These are phyloP conservation scores for Acromyrmex echinatior DNA, from an alignment of 1,140 invertebrate genomes.

Conservation along the genomic window DNA sequence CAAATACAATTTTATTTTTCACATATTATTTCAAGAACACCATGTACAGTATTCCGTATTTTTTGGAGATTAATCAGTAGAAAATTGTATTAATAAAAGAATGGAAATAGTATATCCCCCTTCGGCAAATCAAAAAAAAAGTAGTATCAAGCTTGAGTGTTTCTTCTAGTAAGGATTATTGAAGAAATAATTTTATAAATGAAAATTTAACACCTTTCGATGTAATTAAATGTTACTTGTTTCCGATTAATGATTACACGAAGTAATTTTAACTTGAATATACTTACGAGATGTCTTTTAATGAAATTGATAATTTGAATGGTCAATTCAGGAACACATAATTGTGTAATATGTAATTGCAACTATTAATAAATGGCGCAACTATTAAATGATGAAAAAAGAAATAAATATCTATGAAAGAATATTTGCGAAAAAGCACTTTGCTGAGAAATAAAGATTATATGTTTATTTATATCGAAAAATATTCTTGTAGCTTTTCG, in stretches of 20 bases:
- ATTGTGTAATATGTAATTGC: not conserved
- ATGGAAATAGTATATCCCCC: conserved; percentile 23
- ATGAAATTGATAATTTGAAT: conserved; percentile 12
- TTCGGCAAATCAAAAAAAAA: conserved; percentile 33
- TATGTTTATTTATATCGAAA: not conserved
- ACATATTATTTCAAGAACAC: conserved; percentile 45
- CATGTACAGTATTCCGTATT: conserved; percentile 10
- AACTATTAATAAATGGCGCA: not conserved
- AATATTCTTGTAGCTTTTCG: not conserved
- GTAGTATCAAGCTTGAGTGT: conserved; percentile 24
- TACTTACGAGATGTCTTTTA: not conserved
- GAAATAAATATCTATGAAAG: not conserved
- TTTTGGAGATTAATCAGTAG: conserved; percentile 13
- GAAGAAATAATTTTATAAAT: not conserved
- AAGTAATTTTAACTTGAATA: conserved; percentile 10
- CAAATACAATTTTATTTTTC: conserved; percentile 52
- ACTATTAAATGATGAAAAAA: not conserved
- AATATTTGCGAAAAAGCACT: conserved; percentile 7
- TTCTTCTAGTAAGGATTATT: conserved; percentile 36
- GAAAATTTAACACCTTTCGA: not conserved
- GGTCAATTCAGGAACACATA: not conserved
- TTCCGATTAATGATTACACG: not conserved
- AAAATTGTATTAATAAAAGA: conserved; percentile 53
- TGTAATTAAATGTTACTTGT: conserved; percentile 21
- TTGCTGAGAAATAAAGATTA: not conserved